Conservation (phyloP, 2,888 invertebrate species). For the Polydrusus tereticollis region DNA sequence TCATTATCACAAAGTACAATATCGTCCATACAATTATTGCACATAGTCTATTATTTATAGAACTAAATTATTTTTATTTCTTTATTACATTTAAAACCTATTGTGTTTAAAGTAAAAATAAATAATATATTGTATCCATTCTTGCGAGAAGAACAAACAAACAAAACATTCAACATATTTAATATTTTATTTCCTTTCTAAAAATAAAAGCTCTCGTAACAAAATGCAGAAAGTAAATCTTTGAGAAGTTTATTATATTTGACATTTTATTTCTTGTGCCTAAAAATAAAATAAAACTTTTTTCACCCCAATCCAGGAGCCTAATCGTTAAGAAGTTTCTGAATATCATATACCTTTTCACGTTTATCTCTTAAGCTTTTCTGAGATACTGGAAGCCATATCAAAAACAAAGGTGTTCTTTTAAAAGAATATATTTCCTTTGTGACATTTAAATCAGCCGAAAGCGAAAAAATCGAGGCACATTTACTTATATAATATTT, state of each 20-base stretch:
- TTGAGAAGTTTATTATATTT: not conserved
- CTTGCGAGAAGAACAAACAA: too few species aligned
- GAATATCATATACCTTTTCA: conserved; percentile 17
- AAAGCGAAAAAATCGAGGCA: conserved; percentile 42
- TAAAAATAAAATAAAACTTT: conserved; percentile 5
- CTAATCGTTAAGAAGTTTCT: not conserved
- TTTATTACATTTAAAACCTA: too few species aligned
- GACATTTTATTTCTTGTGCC: not conserved
- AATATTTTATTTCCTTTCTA: too few species aligned
- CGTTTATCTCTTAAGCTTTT: conserved; percentile 4
- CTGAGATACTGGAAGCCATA: conserved; percentile 1
- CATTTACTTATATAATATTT: too few species aligned
- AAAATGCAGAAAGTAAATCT: not conserved
- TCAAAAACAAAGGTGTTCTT: conserved; percentile 20
- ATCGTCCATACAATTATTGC: too few species aligned
- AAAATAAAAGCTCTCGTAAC: not conserved
- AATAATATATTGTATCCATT: too few species aligned
- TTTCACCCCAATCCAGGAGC: not conserved
- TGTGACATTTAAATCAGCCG: conserved; percentile 55
- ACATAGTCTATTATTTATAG: too few species aligned
- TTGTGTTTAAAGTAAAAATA: too few species aligned
- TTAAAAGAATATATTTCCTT: conserved; percentile 53
- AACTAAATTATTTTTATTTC: too few species aligned
- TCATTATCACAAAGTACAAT: too few species aligned
- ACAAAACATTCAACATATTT: too few species aligned